phyloP scores from a whole-genome alignment of 2,888 invertebrate genomes.

The Zaprionus obscuricornis region DNA sequence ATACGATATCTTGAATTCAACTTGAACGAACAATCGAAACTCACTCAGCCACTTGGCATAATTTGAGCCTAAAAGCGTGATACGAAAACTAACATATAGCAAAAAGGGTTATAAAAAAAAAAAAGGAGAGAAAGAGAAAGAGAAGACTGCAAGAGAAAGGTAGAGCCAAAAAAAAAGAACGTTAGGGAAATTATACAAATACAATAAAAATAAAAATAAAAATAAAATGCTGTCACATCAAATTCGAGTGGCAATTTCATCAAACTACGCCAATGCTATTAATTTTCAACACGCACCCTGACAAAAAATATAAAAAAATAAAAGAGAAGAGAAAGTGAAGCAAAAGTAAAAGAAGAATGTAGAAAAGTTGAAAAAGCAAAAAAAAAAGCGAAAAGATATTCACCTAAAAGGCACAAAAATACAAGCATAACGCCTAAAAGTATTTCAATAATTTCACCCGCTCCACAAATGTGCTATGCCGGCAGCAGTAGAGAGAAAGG shows the following conservation, averaged over 20 bases:
- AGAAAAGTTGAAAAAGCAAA: no score
- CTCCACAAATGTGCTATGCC: neutral
- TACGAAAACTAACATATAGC: constrained; percentile 43
- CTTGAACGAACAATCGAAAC: constrained; percentile 47
- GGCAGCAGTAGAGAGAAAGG: neutral
- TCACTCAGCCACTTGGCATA: constrained; percentile 72
- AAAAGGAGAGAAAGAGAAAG: neutral
- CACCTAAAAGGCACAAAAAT: constrained; percentile 33
- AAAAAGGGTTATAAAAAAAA: neutral
- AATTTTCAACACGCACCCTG: constrained; percentile 52
- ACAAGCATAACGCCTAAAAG: constrained; percentile 59
- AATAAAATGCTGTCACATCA: constrained; percentile 74
- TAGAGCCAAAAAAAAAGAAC: constrained; percentile 12
- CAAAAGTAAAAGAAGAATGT: no score
- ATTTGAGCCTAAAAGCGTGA: constrained; percentile 66
- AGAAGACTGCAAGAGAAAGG: neutral
- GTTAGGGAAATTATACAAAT: constrained; percentile 58
- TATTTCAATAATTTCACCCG: constrained; percentile 69
- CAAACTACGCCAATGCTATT: constrained; percentile 50
- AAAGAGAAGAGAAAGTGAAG: no score
- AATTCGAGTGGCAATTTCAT: constrained; percentile 72
- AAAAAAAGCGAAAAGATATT: neutral
- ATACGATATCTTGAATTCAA: constrained; percentile 50
- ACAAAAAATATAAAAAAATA: neutral
- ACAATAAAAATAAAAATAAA: constrained; percentile 61